Evolutionary conservation across 2,888 invertebrate genomes (phyloP).

Genomic region (Amaurobius ferox): DNA sequence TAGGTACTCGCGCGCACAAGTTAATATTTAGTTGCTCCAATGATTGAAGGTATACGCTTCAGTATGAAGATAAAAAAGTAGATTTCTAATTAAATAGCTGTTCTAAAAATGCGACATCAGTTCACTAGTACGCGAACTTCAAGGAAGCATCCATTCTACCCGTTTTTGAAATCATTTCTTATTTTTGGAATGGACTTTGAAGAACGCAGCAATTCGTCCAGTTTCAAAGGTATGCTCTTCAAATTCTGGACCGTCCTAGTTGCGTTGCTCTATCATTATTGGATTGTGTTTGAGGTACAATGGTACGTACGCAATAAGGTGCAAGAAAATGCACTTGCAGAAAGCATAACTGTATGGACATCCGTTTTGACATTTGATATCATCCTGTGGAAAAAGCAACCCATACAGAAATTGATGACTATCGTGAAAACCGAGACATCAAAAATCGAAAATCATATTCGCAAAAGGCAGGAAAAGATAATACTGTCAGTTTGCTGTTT

Average conservation of each 20-base stretch:
- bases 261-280: conserved; percentile 27
- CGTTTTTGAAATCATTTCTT: conserved; percentile 32
- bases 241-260: conserved; percentile 28
- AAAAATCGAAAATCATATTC: conserved; percentile 1
- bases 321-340: conserved; percentile 49
- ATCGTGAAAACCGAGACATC: not conserved
- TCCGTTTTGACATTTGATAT: conserved; percentile 29
- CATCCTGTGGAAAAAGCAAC: conserved; percentile 12
- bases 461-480: not conserved
- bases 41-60: no score
- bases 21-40: no score
- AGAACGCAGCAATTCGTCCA: not conserved
- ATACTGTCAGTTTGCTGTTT: not conserved
- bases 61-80: no score
- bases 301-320: conserved; percentile 26
- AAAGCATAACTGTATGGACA: conserved; percentile 36
- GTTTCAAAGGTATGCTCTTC: not conserved
- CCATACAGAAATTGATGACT: conserved; percentile 2
- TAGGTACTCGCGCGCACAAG: no score
- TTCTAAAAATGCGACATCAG: no score
- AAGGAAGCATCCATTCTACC: not conserved
- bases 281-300: conserved; percentile 15
- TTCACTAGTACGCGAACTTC: no score
- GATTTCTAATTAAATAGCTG: no score
- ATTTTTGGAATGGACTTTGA: conserved; percentile 45